phyloP scores from a whole-genome alignment of 2,888 invertebrate species.

The Notocelia uddmanniana region DNA sequence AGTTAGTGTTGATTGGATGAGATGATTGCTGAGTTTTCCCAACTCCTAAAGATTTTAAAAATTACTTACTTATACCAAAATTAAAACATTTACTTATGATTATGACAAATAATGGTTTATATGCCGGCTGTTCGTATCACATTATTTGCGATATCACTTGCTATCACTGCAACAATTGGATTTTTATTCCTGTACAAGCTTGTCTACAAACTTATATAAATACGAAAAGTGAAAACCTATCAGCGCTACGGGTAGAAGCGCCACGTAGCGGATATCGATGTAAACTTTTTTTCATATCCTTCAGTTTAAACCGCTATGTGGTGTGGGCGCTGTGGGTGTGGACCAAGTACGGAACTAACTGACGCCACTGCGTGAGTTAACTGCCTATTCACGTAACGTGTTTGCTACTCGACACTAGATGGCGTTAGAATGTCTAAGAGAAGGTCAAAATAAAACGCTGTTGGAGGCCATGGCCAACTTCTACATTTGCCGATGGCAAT shows the following conservation, averaged over 20 bases:
- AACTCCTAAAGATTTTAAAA: no score
- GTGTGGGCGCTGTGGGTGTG: background rate
- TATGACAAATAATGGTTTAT: no score
- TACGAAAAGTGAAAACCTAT: background rate
- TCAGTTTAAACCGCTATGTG: background rate
- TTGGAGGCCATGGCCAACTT: background rate
- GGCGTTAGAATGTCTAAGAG: slow-evolving; percentile 53
- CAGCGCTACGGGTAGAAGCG: background rate
- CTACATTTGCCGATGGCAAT: no score
- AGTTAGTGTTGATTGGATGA: no score
- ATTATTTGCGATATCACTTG: no score
- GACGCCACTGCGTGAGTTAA: background rate
- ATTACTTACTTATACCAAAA: no score
- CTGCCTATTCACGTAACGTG: background rate
- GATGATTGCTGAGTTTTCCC: no score
- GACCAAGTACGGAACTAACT: slow-evolving; percentile 2
- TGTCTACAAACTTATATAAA: background rate
- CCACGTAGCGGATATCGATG: slow-evolving; percentile 26
- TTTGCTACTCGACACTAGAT: slow-evolving; percentile 55
- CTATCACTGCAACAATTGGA: no score
- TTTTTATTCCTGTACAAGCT: no score
- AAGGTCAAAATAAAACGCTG: background rate
- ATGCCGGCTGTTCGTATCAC: no score
- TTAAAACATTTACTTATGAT: no score
- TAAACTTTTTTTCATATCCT: background rate